These are phyloP conservation scores for Halichondria panicea DNA, from an alignment of 37 sponge, comb jelly and placozoan species.

Conservation along the genomic window DNA sequence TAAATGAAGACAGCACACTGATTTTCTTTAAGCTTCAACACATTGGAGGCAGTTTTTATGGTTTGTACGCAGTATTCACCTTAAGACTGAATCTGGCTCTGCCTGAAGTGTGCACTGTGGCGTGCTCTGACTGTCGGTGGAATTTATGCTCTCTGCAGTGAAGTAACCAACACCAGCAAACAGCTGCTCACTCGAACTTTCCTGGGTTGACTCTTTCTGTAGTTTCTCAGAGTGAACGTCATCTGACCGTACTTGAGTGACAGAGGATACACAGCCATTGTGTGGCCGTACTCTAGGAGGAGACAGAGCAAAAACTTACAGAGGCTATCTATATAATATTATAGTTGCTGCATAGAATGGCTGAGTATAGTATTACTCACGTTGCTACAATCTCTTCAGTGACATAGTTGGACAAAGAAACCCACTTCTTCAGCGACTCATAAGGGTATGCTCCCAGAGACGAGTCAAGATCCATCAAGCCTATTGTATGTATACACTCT, in stretches of 20 bases:
- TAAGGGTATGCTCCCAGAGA: slow-evolving; percentile 85
- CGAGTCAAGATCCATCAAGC: slow-evolving; percentile 65
- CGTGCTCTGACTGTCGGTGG: not conserved
- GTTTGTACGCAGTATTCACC: slow-evolving; percentile 5
- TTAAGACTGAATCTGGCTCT: slow-evolving; percentile 29
- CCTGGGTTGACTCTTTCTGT: not conserved
- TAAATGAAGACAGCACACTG: not conserved
- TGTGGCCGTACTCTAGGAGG: slow-evolving; percentile 47
- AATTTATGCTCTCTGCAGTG: slow-evolving; percentile 2
- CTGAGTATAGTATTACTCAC: slow-evolving; percentile 13
- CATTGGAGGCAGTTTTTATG: not conserved
- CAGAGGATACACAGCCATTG: slow-evolving; percentile 60
- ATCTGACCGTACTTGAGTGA: slow-evolving; percentile 31
- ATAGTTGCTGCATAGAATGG: not conserved
- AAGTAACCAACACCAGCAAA: slow-evolving; percentile 76
- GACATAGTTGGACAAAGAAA: slow-evolving; percentile 73
- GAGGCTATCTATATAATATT: not conserved
- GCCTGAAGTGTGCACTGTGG: not conserved
- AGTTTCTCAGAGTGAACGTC: no score
- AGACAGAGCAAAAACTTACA: not conserved
- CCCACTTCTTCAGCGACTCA: slow-evolving; percentile 81
- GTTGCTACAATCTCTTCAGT: slow-evolving; percentile 49
- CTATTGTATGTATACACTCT: slow-evolving; percentile 15
- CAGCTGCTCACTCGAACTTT: slow-evolving; percentile 8
- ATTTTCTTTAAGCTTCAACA: not conserved